These are phyloP conservation scores for Agrochola circellaris DNA, from an alignment of 2,888 invertebrate species.

Conservation along the genomic window DNA sequence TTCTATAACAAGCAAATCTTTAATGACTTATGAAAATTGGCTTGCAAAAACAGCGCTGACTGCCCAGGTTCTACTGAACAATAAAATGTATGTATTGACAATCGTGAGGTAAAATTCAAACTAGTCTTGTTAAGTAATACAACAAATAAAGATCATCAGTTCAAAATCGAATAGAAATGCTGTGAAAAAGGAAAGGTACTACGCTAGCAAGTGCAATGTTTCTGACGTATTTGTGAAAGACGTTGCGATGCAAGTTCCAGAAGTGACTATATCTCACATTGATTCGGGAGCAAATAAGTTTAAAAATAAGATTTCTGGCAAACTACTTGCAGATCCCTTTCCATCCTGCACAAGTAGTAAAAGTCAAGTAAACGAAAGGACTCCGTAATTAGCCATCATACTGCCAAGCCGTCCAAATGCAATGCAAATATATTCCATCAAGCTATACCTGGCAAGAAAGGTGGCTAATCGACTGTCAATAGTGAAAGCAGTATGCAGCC, in stretches of 20 bases:
- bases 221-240: conserved; percentile 2
- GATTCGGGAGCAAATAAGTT: not conserved
- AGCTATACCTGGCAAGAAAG: conserved; percentile 43
- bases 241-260: not conserved
- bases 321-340: not conserved
- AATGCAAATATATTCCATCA: conserved; percentile 62
- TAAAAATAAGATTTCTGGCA: not conserved
- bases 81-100: not conserved
- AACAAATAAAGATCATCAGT: not conserved
- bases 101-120: not conserved
- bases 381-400: conserved; percentile 32
- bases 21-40: not conserved
- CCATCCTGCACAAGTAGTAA: conserved; percentile 14
- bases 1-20: not conserved
- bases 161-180: not conserved
- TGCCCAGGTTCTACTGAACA: not conserved
- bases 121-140: not conserved
- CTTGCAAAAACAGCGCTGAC: not conserved
- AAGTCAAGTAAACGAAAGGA: conserved; percentile 34
- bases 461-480: conserved; percentile 57
- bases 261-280: not conserved
- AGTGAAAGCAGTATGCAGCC: conserved; percentile 64
- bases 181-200: conserved; percentile 14
- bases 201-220: not conserved
- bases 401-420: conserved; percentile 30